phyloP scores from a whole-genome alignment of 2,113 vertebrate genomes.

The Noctilio leporinus region DNA sequence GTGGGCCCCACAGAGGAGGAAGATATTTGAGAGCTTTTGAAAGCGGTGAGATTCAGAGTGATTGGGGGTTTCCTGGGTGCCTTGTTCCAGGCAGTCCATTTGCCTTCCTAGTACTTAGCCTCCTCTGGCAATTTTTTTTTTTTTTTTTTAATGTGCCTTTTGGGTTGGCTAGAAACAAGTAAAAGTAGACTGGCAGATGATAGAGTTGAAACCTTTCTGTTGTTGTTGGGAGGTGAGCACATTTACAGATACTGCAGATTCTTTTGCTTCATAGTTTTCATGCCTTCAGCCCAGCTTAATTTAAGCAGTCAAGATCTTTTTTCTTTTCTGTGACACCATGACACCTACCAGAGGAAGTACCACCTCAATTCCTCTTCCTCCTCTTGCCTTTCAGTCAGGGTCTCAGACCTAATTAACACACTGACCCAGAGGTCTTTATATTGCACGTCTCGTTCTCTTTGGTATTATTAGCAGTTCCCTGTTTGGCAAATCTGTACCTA shows the following conservation, averaged over 20 bases:
- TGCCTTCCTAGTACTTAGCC: slow-evolving; percentile 60
- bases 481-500: neutral
- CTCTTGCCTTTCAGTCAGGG: neutral
- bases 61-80: neutral
- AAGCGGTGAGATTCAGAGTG: neutral
- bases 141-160: slow-evolving; percentile 69
- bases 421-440: slow-evolving; percentile 34
- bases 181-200: neutral
- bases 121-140: slow-evolving; percentile 29
- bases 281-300: neutral
- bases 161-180: slow-evolving; percentile 53
- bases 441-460: neutral
- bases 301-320: neutral
- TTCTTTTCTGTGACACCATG: neutral
- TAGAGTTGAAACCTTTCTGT: neutral
- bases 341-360: neutral
- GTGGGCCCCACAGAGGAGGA: neutral
- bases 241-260: neutral
- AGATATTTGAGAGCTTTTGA: neutral
- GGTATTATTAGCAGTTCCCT: neutral
- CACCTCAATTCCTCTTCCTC: neutral
- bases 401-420: neutral
- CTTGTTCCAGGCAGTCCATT: slow-evolving; percentile 38
- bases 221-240: slow-evolving; percentile 26
- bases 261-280: neutral